phyloP scores from a whole-genome alignment of 2,113 vertebrate species.

The Oryzias curvinotus region DNA sequence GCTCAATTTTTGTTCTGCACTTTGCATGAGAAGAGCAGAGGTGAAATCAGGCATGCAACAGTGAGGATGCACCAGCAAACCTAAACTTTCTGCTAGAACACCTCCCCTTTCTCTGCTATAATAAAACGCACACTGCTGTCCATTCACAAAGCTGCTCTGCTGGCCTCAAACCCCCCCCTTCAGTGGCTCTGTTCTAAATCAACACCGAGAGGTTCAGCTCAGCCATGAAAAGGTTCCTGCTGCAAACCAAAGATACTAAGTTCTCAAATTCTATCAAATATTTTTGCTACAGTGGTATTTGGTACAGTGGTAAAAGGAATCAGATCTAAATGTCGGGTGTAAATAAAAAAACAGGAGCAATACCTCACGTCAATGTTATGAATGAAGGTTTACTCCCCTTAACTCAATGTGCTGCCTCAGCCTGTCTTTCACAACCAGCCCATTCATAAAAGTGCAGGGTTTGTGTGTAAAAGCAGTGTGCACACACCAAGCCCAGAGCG shows the following conservation, averaged over 20 bases:
- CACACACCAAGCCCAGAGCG: conserved; percentile 32
- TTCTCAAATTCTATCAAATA: too few relatives aligned
- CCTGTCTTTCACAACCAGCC: conserved; percentile 78
- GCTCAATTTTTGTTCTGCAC: too few relatives aligned
- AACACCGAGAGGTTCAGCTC: conserved; percentile 46
- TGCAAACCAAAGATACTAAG: too few relatives aligned
- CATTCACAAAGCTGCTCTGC: conserved; percentile 66
- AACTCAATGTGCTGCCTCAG: conserved; percentile 76
- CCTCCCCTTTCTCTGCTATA: conserved; percentile 39
- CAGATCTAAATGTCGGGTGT: background rate
- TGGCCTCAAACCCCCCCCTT: conserved; percentile 43
- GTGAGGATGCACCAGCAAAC: background rate
- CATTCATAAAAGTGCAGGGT: conserved; percentile 81
- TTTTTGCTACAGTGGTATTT: background rate
- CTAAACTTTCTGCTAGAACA: conserved; percentile 14
- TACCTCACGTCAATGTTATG: conserved; percentile 52
- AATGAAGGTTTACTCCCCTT: conserved; percentile 75
- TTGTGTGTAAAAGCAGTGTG: too few relatives aligned
- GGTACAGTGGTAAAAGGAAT: conserved; percentile 4
- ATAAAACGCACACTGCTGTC: conserved; percentile 70
- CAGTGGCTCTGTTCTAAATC: conserved; percentile 59
- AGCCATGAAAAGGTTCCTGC: background rate
- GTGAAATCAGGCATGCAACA: background rate
- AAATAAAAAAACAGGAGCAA: conserved; percentile 25
- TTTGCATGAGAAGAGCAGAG: background rate